Base-by-base conservation (phyloP, 2,888 invertebrate species). In the Adelphocoris suturalis region DNA sequence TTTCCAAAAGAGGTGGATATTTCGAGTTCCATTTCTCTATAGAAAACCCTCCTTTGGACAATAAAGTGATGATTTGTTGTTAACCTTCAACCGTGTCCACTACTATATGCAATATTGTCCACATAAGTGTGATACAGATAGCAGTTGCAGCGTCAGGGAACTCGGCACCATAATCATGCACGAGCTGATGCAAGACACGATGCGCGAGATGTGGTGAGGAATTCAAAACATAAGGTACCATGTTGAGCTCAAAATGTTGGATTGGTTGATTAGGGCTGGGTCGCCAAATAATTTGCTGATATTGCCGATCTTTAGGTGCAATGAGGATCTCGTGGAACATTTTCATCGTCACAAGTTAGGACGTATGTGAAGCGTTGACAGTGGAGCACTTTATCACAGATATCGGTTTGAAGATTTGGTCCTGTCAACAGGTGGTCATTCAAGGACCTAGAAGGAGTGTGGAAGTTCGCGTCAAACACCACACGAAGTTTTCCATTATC, bases 61-160 rank as follows among this genome's bases (percentile, higher is more conserved):
- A 16, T 3, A 76, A 16, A 16, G 13, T 16, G 3, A 78, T 46
- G 7, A 78, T 16, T n/a, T 78, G 78, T 28, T 2, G 9, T 78
- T 78, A 37, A 27, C 78, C 78, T 46, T 78, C 78, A n/a, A 28
- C 7, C 5, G 28, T 28, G n/a, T 78, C n/a, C 78, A 28, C 78
- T 28, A 5, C 78, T 37, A 28, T 27, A 28, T 46, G 37, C 37
- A 16, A 78, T 78, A 28, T 78, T 5, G 13, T 27, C 28, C 0
- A 78, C 37, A 46, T 78, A 78, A 16, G 78, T 78, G 13, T 78
- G 78, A 28, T 78, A n/a, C 37, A 78, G 28, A 78, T 46, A 7
- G 78, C 78, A 16, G 2, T 46, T 27, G 37, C 78, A 13, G 76
- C 76, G 23, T 76, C 76, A 16, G 76, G 76, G 37, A 23, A 76